Base-by-base conservation (phyloP, 1,140 invertebrate species). In the Megalonaias nervosa region DNA sequence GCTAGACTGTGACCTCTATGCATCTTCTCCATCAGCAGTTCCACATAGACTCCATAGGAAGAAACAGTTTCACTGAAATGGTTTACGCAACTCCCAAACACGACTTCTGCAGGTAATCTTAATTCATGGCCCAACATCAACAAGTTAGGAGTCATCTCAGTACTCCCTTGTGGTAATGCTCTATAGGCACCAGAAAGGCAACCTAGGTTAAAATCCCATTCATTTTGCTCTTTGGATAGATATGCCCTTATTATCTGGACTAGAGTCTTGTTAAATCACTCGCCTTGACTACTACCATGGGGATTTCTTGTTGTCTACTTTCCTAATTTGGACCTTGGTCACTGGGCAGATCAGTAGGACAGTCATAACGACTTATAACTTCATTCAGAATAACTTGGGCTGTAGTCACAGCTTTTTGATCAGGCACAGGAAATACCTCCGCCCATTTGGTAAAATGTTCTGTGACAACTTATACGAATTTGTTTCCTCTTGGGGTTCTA, bases 301-400 rank as follows among this genome's bases (percentile, higher is more conserved):
- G 80, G 82, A 58, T 76, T 65, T 57, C 79, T 81, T 1, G 77
- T 23, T 12, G 64, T 74, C n/a, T n/a, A n/a, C n/a, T n/a, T n/a
- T 81, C 70, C 64, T 80, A 83, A 38, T 81, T 72, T 15, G 67
- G 21, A 15, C 80, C 82, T 58, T 83, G 79, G 67, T 83, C 80
- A 15, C 65, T 76, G 65, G 77, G 80, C 14, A 81, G 72, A 16
- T 12, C 23, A 1, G 71, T 2, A 15, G 81, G 81, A 17, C 72
- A 64, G 1, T 85, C 87, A 83, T 80, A 81, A 57, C 78, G 72
- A 19, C 71, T 57, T 62, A 88, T 81, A 16, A 88, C 78, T 15
- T 82, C 21, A 69, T 81, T 82, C 16, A 87, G 75, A 15, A 80
- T 71, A 26, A 26, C 26, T 26, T 26, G 26, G 2, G 26, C 26